Evolutionary conservation across 2,113 vertebrate species (phyloP), one percentile per base, ranked within the genome.

Genomic region (Istiophorus platypterus): DNA sequence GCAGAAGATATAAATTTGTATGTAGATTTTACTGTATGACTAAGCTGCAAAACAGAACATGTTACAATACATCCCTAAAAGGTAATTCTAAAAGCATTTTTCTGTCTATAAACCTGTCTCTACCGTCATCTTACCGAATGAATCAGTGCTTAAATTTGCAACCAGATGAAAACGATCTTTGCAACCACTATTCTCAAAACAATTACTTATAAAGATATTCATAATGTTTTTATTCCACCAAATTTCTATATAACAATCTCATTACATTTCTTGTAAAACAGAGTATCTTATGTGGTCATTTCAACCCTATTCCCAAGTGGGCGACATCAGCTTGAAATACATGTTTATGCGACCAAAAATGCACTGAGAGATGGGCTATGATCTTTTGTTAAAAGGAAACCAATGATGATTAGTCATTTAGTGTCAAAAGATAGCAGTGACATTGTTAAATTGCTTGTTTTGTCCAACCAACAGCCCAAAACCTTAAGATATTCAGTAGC

Each of bases 31-130:
- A 58, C 54, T 27, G 10, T 47, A 10, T 85, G 76, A 92, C 67
- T 77, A 76, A 89, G 20, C 63, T 39, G 42, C 3, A 34, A 12
- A 26, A 34, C 26, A 77, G 54, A 65, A 37, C 7, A 49, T 41
- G 8, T 1, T 34, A 34, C 27, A n/a, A 1, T 34, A 5, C 52
- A 17, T 1, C 80, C 62, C 11, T 69, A 66, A 70, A 88, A 67
- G 73, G 76, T 59, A 20, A 39, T 24, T 22, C 24, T 27, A 2
- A 6, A 49, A 54, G 17, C 4, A 59, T 78, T 49, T 29, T 29
- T 51, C 31, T 49, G 9, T 24, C 34, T 78, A 4, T 41, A 47
- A 26, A 66, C 11, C 18, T 27, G n/a, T 41, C 41, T 49, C 14
- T 45, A 3, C 24, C 15, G 5, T 51, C 34, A 49, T 64, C 11